Base-by-base conservation (phyloP, 2,888 invertebrate species). In the Timandra comae region DNA sequence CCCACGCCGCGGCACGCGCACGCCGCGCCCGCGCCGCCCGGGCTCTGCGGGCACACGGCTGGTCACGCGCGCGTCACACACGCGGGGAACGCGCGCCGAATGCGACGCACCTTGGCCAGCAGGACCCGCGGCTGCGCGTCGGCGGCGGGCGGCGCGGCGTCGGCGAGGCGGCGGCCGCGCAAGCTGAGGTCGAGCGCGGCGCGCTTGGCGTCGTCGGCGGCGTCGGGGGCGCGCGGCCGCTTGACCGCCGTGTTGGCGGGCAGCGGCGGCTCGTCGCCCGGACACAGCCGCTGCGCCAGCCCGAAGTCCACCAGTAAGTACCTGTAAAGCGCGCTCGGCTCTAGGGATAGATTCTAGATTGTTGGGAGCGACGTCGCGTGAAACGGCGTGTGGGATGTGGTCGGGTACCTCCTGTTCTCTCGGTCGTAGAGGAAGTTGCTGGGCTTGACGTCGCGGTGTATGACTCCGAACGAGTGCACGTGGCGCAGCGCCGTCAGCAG, bases 401-500 rank as follows among this genome's bases (percentile, higher is more conserved):
- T n/a, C n/a, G n/a, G n/a, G n/a, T 41, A 90, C 90, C 87, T 88
- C 49, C 86, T 86, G 38, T 87, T 88, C 13, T 87, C 85, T 7
- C 95, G 86, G 71, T 95, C 93, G 63, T 94, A 96, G 6, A 97
- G 86, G 71, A 97, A 97, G 81, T 97, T 97, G 73, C 92, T 94
- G 1, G 97, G 97, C 74, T 97, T 97, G 24, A 97, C 90, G 63
- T 97, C 97, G 33, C 97, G 86, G 67, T 97, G 97, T 38, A 97
- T 95, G 41, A 97, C 90, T 42, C 92, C 90, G 66, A 93, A 93
- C 26, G 90, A 88, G 76, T 97, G 97, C 35, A 97, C 94, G 56
- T 93, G 89, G 3, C 87, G 80, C 49, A 97, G 79, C 2, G 97
- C 95, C 24, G 90, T 79, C 46, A 97, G 74, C 45, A 97, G 78